phyloP scores from a whole-genome alignment of 1,140 invertebrate genomes.

The Trichoplusia ni region DNA sequence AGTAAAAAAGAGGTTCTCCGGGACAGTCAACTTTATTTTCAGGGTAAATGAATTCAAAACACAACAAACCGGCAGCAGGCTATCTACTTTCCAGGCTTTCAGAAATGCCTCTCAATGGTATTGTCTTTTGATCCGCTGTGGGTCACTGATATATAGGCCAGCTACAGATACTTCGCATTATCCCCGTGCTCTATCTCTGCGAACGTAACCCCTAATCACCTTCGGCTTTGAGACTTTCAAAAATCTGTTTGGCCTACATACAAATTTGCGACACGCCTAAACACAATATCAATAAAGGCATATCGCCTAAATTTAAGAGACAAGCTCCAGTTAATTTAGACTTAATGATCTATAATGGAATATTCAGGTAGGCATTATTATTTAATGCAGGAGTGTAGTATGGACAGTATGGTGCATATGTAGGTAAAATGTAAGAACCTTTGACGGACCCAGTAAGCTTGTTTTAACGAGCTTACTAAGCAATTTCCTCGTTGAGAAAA shows the following conservation, averaged over 20 bases:
- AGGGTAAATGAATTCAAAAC: constrained; percentile 13
- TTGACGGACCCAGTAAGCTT: constrained; percentile 1
- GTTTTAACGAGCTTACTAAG: constrained; percentile 20
- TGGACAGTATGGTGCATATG: neutral
- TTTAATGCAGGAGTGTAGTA: neutral
- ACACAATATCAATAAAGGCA: neutral
- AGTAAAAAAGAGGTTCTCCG: no score
- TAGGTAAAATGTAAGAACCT: neutral
- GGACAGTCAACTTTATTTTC: constrained; percentile 1
- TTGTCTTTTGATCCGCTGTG: constrained; percentile 14
- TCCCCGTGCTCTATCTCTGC: constrained; percentile 29
- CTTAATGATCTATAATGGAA: neutral
- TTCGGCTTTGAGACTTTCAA: constrained; percentile 2
- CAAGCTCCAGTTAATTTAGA: neutral
- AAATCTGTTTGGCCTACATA: constrained; percentile 15
- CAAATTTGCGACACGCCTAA: neutral
- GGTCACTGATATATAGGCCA: constrained; percentile 21
- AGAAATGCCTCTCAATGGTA: constrained; percentile 19
- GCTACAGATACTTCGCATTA: constrained; percentile 19
- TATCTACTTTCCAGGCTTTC: constrained; percentile 4
- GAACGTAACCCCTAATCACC: constrained; percentile 25
- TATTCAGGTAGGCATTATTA: neutral
- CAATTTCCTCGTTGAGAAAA: constrained; percentile 7
- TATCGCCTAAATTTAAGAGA: neutral
- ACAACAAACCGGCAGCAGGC: neutral